phyloP scores from a whole-genome alignment of 1,140 invertebrate genomes.

The Polypedilum pembai region DNA sequence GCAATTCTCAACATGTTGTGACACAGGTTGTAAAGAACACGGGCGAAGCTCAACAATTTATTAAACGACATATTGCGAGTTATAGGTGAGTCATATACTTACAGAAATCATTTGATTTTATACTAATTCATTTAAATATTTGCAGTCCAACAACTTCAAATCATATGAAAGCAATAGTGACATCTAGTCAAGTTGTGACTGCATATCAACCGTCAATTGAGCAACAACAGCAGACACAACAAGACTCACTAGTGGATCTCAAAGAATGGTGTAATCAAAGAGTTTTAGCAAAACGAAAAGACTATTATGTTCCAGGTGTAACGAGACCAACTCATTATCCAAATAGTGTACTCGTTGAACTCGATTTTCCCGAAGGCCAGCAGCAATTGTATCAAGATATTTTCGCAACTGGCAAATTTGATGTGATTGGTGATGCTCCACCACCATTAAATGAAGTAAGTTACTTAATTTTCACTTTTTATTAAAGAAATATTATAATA shows the following conservation, averaged over 20 bases:
- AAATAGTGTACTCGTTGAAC: constrained; percentile 62
- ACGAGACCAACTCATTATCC: constrained; percentile 49
- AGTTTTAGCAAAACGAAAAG: constrained; percentile 75
- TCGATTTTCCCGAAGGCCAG: constrained; percentile 57
- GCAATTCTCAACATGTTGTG: background rate
- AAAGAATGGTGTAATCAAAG: constrained; percentile 85
- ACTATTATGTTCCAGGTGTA: constrained; percentile 75
- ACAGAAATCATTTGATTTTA: background rate
- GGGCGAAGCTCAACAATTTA: background rate
- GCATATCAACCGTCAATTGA: background rate
- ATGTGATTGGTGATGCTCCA: constrained; percentile 88
- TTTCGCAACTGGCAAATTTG: constrained; percentile 67
- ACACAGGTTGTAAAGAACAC: constrained; percentile 1
- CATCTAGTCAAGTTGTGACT: constrained; percentile 29
- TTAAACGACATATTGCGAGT: background rate
- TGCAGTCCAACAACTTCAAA: background rate
- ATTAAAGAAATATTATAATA: too few relatives aligned
- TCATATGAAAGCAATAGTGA: background rate
- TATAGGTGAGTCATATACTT: background rate
- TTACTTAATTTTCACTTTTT: constrained; percentile 11
- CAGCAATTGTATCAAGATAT: constrained; percentile 57
- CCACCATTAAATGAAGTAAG: constrained; percentile 59
- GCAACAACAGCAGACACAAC: constrained; percentile 29
- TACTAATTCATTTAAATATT: background rate
- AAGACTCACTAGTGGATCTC: constrained; percentile 58